A percentile compares a stretch with the other conserved stretches of the same genome.
These are phyloP conservation scores for Drosophila kanekoi DNA, from an alignment of 2,888 invertebrate species.

Conservation along the genomic window DNA sequence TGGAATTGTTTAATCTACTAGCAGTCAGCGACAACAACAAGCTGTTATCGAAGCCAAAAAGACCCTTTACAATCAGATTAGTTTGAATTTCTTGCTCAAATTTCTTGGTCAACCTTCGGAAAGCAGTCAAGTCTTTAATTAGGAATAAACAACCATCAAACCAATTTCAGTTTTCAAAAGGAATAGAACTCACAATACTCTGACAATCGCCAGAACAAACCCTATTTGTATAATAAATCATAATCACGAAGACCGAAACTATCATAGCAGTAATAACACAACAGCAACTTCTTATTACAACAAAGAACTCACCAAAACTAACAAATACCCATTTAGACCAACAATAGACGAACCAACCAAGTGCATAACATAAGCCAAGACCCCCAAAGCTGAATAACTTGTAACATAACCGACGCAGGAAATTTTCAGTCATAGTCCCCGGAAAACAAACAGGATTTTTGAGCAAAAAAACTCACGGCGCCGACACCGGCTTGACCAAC, in stretches of 20 bases:
- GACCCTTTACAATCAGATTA: background rate
- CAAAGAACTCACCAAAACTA: background rate
- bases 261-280: no score
- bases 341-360: background rate
- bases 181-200: background rate
- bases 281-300: background rate
- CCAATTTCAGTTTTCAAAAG: background rate
- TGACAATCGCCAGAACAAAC: background rate
- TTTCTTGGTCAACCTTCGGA: background rate
- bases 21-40: background rate
- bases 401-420: background rate
- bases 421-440: background rate
- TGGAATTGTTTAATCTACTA: background rate
- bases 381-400: background rate
- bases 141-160: background rate
- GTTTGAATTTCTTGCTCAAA: background rate
- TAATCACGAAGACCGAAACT: no score
- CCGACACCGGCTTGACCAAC: slow-evolving; percentile 1
- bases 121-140: background rate
- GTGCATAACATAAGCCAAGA: background rate
- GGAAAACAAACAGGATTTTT: background rate
- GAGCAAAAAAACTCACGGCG: background rate
- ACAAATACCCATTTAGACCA: background rate
- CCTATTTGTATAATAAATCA: background rate
- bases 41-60: background rate